Evolutionary conservation across 2,797 vertebrate genomes (phyloP).

Genomic region (Podarcis siculus): DNA sequence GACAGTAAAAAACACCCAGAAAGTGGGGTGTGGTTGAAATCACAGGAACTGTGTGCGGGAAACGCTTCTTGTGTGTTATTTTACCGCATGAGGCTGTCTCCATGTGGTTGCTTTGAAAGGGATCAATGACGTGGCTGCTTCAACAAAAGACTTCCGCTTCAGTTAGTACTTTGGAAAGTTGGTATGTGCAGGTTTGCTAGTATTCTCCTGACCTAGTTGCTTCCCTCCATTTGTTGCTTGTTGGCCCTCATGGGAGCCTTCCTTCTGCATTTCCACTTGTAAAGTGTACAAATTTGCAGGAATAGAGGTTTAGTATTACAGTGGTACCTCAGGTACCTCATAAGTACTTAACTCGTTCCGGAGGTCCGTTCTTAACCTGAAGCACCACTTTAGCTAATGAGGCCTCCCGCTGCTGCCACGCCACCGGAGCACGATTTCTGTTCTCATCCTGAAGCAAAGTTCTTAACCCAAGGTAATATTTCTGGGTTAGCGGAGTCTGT

Average conservation of each 20-base stretch:
- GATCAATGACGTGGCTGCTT: background rate
- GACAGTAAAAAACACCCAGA: background rate
- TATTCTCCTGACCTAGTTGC: background rate
- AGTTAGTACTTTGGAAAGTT: background rate
- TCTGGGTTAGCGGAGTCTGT: too few relatives aligned
- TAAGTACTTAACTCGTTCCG: too few relatives aligned
- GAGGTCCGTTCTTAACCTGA: too few relatives aligned
- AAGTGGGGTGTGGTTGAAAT: background rate
- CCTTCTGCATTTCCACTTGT: background rate
- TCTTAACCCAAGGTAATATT: too few relatives aligned
- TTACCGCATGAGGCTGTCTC: background rate
- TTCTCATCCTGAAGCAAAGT: too few relatives aligned
- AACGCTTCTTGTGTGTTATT: too few relatives aligned
- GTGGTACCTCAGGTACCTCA: too few relatives aligned
- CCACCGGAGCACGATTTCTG: too few relatives aligned
- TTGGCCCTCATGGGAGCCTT: background rate
- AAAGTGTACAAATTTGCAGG: background rate
- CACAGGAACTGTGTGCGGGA: background rate
- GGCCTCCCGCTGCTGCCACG: too few relatives aligned
- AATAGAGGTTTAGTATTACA: too few relatives aligned
- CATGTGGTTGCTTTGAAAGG: background rate
- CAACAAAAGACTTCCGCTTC: background rate
- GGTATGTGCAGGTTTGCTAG: background rate
- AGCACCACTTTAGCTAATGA: too few relatives aligned
- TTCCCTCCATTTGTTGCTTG: background rate